Evolutionary conservation across 2,888 invertebrate species (phyloP).

Genomic region (Linnaemya vulpina): DNA sequence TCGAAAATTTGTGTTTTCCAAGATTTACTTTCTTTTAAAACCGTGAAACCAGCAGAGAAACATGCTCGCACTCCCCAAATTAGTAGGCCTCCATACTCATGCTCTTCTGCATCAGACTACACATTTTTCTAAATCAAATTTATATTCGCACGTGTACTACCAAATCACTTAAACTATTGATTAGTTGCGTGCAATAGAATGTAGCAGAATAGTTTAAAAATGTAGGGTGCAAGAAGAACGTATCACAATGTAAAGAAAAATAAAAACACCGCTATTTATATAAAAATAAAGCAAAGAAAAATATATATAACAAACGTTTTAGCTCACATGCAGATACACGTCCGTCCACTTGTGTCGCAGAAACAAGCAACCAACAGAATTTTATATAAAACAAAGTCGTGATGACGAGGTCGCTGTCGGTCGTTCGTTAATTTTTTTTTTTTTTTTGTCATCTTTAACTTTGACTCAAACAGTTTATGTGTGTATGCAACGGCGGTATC

Average conservation of each 20-base stretch:
- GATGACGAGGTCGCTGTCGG: conserved; percentile 72
- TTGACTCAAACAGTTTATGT: conserved; percentile 59
- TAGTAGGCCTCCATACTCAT: no score
- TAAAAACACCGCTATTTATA: conserved; percentile 20
- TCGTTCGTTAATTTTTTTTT: conserved; percentile 51
- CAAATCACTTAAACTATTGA: no score
- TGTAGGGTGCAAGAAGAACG: conserved; percentile 9
- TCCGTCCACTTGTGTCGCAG: conserved; percentile 5
- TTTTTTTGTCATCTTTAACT: conserved; percentile 61
- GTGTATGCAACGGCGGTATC: conserved; percentile 34
- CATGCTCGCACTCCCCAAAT: no score
- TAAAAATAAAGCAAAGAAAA: conserved; percentile 17
- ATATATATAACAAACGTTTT: conserved; percentile 17
- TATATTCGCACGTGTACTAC: no score
- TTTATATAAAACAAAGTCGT: conserved; percentile 70
- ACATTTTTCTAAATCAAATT: no score
- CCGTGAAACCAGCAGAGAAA: no score
- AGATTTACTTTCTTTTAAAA: no score
- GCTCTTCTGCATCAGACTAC: no score
- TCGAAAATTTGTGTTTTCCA: no score
- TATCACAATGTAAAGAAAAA: background rate
- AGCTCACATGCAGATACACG: conserved; percentile 2
- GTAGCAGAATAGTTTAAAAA: background rate
- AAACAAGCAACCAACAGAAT: conserved; percentile 58
- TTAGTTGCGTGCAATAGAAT: background rate